Conservation (phyloP, 37 sponge, comb jelly and placozoan species). For the Crambe crambe region DNA sequence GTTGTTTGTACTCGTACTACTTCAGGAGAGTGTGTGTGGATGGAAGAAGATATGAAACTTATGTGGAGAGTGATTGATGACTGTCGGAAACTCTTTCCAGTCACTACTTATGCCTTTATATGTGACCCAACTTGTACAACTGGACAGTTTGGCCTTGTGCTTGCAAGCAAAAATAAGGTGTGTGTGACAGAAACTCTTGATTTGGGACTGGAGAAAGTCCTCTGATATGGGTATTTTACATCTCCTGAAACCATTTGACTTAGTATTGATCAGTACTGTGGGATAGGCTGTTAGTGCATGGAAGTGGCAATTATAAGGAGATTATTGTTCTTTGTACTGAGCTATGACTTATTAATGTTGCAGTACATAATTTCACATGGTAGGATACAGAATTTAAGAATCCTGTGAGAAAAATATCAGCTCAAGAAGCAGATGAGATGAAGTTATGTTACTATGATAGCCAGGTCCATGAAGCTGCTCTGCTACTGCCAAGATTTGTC, state of each 20-base stretch:
- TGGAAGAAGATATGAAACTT: slow-evolving; percentile 39
- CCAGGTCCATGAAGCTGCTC: slow-evolving; percentile 49
- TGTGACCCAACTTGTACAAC: slow-evolving; percentile 77
- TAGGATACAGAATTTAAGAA: slow-evolving; percentile 52
- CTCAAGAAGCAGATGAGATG: slow-evolving; percentile 35
- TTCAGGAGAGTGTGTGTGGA: slow-evolving; percentile 80
- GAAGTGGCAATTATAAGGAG: no score
- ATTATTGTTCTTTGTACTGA: no score
- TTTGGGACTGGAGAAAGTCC: no score
- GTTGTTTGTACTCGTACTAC: background rate
- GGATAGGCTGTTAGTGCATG: no score
- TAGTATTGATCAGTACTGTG: no score
- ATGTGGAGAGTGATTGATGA: slow-evolving; percentile 47
- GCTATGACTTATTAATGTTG: no score
- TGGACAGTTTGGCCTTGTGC: slow-evolving; percentile 81
- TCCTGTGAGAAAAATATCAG: slow-evolving; percentile 43
- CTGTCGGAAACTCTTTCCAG: slow-evolving; percentile 72
- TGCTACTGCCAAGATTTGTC: slow-evolving; percentile 59
- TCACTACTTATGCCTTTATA: slow-evolving; percentile 62
- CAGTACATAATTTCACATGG: no score
- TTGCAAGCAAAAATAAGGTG: slow-evolving; percentile 67
- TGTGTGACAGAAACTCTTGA: no score
- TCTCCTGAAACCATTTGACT: no score
- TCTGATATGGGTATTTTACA: no score
- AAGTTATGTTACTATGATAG: slow-evolving; percentile 52